phyloP scores from a whole-genome alignment of 2,797 vertebrate genomes.

The Phoeniculus purpureus region DNA sequence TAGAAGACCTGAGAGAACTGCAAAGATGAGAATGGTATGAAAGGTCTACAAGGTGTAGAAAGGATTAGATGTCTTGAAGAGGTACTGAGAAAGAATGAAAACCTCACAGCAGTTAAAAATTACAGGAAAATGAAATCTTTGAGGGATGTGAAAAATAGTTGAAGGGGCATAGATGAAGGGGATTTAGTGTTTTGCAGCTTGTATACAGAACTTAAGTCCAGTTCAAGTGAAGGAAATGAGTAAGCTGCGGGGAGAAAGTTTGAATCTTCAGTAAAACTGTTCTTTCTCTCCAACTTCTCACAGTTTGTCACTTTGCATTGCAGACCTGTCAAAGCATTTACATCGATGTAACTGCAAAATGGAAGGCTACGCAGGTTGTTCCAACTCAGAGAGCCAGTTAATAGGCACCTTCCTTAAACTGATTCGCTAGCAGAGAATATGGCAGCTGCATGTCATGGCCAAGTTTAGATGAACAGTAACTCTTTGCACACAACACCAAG shows the following conservation, averaged over 20 bases:
- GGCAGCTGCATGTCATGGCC: not conserved
- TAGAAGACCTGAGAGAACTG: not conserved
- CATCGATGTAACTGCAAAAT: not conserved
- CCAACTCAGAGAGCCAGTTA: not conserved
- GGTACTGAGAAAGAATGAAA: not conserved
- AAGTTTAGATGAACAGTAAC: not conserved
- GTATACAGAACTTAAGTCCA: accelerated
- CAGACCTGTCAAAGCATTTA: not conserved
- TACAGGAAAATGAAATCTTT: not conserved
- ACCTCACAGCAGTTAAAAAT: not conserved
- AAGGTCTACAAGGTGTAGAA: not conserved
- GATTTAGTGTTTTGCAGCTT: not conserved
- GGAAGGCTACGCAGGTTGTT: not conserved
- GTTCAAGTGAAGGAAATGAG: not conserved
- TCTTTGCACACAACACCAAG: not conserved
- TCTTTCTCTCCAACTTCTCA: not conserved
- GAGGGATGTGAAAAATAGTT: not conserved
- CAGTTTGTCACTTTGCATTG: not conserved
- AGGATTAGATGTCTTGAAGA: not conserved
- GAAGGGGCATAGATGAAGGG: not conserved
- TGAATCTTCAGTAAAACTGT: not conserved
- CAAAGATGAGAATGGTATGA: not conserved
- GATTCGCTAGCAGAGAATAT: not conserved
- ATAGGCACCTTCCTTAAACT: not conserved
- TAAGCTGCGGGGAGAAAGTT: not conserved